Evolutionary conservation across 2,888 invertebrate species (phyloP).

Genomic region (Stenchaetothrips biformis): DNA sequence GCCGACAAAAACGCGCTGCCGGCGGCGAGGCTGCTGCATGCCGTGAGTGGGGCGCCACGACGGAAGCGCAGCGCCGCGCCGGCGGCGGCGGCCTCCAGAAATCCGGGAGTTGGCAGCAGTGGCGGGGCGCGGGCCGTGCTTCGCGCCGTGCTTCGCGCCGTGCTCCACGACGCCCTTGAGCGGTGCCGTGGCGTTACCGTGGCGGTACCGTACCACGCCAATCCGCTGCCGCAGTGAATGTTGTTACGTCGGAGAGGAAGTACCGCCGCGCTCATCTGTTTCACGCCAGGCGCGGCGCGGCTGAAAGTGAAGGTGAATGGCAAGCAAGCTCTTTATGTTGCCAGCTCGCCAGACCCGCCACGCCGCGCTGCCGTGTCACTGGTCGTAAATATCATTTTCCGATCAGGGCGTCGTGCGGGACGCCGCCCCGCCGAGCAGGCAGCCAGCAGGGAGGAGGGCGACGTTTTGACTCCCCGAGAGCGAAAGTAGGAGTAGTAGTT

Average conservation of each 20-base stretch:
- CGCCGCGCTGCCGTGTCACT: not conserved
- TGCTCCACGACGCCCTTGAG: not conserved
- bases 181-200: not conserved
- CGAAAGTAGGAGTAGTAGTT: not conserved
- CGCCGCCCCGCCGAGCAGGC: not conserved
- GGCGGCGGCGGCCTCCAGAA: no score
- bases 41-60: no score
- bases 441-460: not conserved
- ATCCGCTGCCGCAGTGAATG: not conserved
- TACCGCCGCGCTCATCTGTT: not conserved
- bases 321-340: not conserved
- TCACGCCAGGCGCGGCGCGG: not conserved
- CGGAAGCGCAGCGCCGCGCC: no score
- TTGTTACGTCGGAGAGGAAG: not conserved
- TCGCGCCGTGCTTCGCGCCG: not conserved
- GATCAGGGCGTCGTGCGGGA: not conserved
- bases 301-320: slow-evolving; percentile 20
- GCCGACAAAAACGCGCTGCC: not conserved
- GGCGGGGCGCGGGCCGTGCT: not conserved
- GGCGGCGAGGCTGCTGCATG: not conserved
- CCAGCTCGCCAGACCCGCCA: not conserved
- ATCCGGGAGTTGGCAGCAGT: no score
- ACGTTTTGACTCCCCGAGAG: not conserved
- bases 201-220: not conserved
- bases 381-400: not conserved